Percentiles rank a stretch among this genome's conserved stretches.
phyloP scores from a whole-genome alignment of 1,140 invertebrate species.

The Brachionus rubens region DNA sequence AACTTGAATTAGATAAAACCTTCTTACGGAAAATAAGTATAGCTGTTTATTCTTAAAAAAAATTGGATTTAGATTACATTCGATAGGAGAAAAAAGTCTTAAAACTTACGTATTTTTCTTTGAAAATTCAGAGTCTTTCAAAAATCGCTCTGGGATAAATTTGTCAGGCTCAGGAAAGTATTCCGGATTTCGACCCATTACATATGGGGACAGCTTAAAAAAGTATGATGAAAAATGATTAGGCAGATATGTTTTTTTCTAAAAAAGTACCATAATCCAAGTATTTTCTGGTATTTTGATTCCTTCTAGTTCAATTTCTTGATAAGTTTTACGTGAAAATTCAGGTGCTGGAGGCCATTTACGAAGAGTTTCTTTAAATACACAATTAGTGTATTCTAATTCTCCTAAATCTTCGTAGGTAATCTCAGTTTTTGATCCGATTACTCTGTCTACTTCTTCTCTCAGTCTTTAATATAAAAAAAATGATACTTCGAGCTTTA shows the following conservation, averaged over 20 bases:
- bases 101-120: background rate
- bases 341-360: constrained; percentile 39
- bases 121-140: background rate
- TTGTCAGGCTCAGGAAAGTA: constrained; percentile 31
- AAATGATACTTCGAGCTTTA: background rate
- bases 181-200: constrained; percentile 15
- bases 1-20: background rate
- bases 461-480: background rate
- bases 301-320: constrained; percentile 38
- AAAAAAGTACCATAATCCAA: constrained; percentile 9
- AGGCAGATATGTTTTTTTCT: background rate
- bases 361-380: constrained; percentile 25
- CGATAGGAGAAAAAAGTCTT: background rate
- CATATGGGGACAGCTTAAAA: background rate
- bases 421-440: background rate
- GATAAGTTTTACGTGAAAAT: constrained; percentile 18
- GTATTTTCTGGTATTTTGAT: background rate
- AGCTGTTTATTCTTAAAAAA: constrained; percentile 34
- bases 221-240: background rate
- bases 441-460: constrained; percentile 24
- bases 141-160: constrained; percentile 18
- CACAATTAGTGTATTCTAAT: constrained; percentile 20
- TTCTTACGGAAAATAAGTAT: constrained; percentile 41
- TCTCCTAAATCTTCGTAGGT: background rate
- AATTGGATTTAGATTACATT: background rate